Evolutionary conservation across 2,888 invertebrate species (phyloP).

Genomic region (Iselma pallidipennis): DNA sequence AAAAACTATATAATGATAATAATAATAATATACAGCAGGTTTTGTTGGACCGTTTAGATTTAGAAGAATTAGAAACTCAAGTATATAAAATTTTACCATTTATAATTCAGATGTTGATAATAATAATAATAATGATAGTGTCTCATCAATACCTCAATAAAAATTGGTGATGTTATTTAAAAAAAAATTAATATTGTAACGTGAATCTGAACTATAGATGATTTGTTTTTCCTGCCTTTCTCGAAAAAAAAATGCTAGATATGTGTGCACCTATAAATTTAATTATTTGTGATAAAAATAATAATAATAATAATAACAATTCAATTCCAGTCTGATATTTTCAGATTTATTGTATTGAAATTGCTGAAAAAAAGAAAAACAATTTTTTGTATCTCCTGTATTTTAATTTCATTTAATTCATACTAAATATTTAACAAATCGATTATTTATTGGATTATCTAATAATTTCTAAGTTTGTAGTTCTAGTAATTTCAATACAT

Average conservation of each 20-base stretch:
- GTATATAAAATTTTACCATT: neutral
- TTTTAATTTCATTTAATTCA: conserved; percentile 11
- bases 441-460: conserved; percentile 13
- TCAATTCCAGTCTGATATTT: neutral
- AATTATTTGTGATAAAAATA: neutral
- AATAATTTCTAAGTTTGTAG: conserved; percentile 16
- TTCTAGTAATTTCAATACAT: conserved; percentile 9
- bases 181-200: neutral
- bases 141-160: conserved; percentile 1
- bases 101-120: neutral
- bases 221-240: neutral
- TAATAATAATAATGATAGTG: neutral
- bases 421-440: conserved; percentile 4
- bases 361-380: neutral
- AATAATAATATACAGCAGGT: conserved; percentile 4
- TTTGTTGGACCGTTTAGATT: conserved; percentile 9
- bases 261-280: neutral
- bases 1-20: neutral
- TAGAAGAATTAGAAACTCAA: neutral
- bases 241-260: neutral
- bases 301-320: no score
- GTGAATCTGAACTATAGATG: neutral
- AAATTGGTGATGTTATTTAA: neutral
- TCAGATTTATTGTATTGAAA: neutral
- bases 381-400: neutral